Evolutionary conservation across 2,113 vertebrate genomes (phyloP), one percentile per base, ranked within the genome.

Genomic region (Chlamydotis undulata): DNA sequence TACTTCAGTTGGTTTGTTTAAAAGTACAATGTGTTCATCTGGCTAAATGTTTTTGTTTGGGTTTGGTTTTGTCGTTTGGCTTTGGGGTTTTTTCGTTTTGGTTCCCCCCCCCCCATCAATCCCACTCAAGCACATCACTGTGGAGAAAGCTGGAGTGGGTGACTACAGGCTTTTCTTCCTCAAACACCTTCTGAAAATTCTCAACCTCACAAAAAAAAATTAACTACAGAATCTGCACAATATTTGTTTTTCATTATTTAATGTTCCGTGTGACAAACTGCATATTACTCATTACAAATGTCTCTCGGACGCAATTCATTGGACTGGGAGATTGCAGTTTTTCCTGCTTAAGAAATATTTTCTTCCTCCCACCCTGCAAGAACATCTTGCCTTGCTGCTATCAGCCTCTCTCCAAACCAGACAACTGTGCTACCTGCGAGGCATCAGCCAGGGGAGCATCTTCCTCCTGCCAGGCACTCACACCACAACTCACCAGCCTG

Each of bases 251-350:
- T 79, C 28, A 24, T 71, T 65, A n/a, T 75, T 70, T 60, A 41
- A 43, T 13, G 35, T 16, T 71, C 39, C 33, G 11, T 25, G 60
- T 68, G 47, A 88, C 56, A 35, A 94, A 52, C 8, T 64, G 26
- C 9, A 2, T 9, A 26, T 11, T 56, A 39, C 35, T 80, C 13
- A 16, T 52, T 14, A 59, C 18, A 33, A 13, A 75, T n/a, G 21
- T 52, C 43, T 68, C 55, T 60, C 0, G 0, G 8, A 24, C 1
- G 28, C 33, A 55, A 19, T 55, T 52, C 17, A 11, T 41, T 35
- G 31, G 39, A 57, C 39, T 9, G 39, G 37, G 55, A 75, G 24
- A 56, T 21, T 69, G 68, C 49, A 87, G 65, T 35, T 50, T 76
- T 87, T 87, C 56, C 64, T 79, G 49, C 24, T 1, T 2, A 10